Conservation (phyloP, 1,140 invertebrate species). For the Leucophenga varia region DNA sequence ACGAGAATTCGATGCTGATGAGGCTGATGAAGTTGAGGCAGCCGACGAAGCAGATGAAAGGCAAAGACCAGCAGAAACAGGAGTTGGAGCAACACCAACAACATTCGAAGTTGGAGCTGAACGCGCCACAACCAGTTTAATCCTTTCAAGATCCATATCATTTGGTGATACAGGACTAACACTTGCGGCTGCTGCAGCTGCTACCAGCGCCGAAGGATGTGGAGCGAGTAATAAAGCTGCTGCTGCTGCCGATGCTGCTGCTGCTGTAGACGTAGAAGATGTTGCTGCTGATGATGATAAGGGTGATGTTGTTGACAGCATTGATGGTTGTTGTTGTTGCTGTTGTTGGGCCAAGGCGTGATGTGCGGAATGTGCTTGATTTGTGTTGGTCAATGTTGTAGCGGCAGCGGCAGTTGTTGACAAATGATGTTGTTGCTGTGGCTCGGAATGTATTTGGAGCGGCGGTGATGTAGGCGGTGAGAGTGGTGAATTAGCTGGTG, state of each 20-base stretch:
- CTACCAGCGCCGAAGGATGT: neutral
- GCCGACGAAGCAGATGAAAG: neutral
- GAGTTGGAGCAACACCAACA: conserved; percentile 8
- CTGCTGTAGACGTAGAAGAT: no score
- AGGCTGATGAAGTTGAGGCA: neutral
- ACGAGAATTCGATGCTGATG: conserved; percentile 29
- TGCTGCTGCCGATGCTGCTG: conserved; percentile 2
- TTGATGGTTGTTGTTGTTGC: conserved; percentile 7
- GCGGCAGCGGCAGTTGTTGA: conserved; percentile 12
- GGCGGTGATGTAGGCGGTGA: conserved; percentile 45
- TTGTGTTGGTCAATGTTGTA: conserved; percentile 11
- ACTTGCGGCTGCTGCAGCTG: conserved; percentile 1
- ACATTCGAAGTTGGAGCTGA: conserved; percentile 6
- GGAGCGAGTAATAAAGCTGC: conserved; percentile 4
- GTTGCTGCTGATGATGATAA: conserved; percentile 12
- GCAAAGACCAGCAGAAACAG: neutral
- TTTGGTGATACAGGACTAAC: conserved; percentile 16
- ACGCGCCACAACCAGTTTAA: conserved; percentile 50
- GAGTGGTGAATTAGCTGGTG: conserved; percentile 46
- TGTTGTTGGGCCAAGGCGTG: neutral
- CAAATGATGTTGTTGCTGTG: conserved; percentile 23
- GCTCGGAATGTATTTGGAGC: conserved; percentile 23
- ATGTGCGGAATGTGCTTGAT: conserved; percentile 22
- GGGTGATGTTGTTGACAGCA: conserved; percentile 21
- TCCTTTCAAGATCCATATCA: conserved; percentile 52